A percentile compares a stretch with the other conserved stretches of the same genome.
Conservation (phyloP, 1,140 invertebrate genomes). For the Zeugodacus cucurbitae region DNA sequence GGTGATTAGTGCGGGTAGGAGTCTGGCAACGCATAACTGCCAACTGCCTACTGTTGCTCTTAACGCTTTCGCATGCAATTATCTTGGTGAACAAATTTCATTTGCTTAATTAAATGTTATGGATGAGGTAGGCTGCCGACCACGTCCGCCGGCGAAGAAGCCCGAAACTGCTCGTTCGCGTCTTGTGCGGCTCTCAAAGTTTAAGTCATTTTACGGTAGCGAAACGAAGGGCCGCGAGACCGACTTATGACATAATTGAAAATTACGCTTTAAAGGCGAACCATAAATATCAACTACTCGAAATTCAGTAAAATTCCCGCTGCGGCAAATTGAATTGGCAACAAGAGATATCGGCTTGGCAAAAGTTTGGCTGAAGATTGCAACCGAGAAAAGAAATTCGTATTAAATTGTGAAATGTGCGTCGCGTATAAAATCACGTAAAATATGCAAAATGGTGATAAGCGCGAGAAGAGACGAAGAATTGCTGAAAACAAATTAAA, state of each 20-base stretch:
- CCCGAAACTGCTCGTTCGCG: background rate
- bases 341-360: background rate
- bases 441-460: slow-evolving; percentile 39
- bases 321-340: background rate
- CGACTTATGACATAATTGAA: background rate
- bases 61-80: slow-evolving; percentile 5
- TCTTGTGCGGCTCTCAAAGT: background rate
- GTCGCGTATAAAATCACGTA: slow-evolving; percentile 39
- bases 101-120: slow-evolving; percentile 46
- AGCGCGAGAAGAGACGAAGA: background rate
- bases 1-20: background rate
- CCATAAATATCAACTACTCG: background rate
- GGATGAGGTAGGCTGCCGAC: background rate
- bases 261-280: background rate
- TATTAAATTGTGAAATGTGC: background rate
- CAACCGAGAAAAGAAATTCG: background rate
- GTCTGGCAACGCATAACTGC: background rate
- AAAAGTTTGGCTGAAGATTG: background rate
- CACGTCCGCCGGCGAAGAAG: background rate
- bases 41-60: background rate
- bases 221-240: background rate
- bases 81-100: slow-evolving; percentile 40
- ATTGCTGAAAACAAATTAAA: slow-evolving; percentile 30
- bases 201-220: background rate
- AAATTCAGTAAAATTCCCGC: slow-evolving; percentile 14